Evolutionary conservation across 2,113 vertebrate genomes (phyloP).

Genomic region (Setophaga coronata): DNA sequence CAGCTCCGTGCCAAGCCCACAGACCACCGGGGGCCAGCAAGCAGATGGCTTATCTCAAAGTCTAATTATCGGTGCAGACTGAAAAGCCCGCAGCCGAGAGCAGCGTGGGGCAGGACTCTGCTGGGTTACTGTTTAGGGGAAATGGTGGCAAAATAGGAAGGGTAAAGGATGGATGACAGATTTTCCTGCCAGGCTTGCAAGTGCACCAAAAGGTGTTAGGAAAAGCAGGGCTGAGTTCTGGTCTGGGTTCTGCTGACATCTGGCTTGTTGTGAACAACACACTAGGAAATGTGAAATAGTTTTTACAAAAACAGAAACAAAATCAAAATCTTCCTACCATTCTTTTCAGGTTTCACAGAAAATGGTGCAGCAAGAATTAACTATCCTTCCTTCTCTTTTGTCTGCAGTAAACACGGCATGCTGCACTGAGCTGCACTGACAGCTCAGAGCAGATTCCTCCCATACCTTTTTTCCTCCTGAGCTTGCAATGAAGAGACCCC

Average conservation of each 20-base stretch:
- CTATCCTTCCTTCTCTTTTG: neutral
- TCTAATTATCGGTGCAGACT: constrained; percentile 29
- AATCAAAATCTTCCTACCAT: neutral
- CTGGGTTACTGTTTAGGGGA: neutral
- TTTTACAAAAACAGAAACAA: neutral
- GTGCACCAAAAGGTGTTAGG: neutral
- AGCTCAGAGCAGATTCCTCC: constrained; percentile 24
- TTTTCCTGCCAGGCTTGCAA: neutral
- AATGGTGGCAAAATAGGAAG: neutral
- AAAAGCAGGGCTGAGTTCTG: neutral
- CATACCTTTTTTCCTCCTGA: neutral
- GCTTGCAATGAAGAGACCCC: neutral
- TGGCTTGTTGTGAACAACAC: neutral
- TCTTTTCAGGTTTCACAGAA: neutral
- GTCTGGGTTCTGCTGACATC: neutral
- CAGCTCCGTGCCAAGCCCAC: neutral
- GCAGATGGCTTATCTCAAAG: constrained; percentile 71
- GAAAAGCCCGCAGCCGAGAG: neutral
- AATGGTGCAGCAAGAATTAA: neutral
- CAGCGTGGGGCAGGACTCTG: neutral
- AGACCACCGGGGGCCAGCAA: constrained; percentile 14
- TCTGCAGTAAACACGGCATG: neutral
- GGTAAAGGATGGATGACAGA: neutral
- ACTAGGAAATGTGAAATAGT: neutral
- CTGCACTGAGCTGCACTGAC: neutral